Evolutionary conservation across 2,113 vertebrate genomes (phyloP).

Genomic region (Desmodus rotundus): DNA sequence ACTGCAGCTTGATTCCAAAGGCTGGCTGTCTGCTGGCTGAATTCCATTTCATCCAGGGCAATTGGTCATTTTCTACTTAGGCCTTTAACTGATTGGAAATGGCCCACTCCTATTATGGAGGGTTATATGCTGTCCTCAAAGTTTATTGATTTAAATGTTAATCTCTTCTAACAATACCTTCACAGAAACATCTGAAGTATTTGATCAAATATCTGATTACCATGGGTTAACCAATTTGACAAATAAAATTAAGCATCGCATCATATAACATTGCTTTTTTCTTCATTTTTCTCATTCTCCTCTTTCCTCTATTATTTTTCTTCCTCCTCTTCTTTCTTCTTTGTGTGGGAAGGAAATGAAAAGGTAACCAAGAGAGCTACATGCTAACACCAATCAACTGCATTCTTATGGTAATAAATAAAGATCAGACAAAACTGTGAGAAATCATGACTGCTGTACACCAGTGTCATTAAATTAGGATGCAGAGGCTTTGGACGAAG

Average conservation of each 20-base stretch:
- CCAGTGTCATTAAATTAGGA: not conserved
- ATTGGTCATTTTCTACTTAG: not conserved
- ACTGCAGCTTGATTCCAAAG: not conserved
- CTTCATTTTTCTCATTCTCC: not conserved
- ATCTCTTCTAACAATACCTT: not conserved
- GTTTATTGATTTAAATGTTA: not conserved
- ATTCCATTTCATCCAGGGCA: not conserved
- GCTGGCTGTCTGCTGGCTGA: not conserved
- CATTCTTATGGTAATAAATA: not conserved
- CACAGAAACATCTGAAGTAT: not conserved
- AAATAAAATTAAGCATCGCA: not conserved
- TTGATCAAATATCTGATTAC: not conserved
- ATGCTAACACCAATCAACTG: not conserved
- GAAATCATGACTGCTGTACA: not conserved
- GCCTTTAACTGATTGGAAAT: not conserved
- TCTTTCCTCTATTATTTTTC: not conserved
- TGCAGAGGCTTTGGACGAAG: not conserved
- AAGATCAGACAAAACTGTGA: not conserved
- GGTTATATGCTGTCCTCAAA: not conserved
- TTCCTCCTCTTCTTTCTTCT: not conserved
- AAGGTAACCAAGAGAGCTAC: not conserved
- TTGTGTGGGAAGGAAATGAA: not conserved
- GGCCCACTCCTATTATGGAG: not conserved
- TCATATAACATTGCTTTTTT: not conserved
- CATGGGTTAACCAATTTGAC: not conserved